Percentiles rank a stretch among this genome's conserved stretches.
phyloP scores from a whole-genome alignment of 2,797 vertebrate species.

The Poecilia wingei region DNA sequence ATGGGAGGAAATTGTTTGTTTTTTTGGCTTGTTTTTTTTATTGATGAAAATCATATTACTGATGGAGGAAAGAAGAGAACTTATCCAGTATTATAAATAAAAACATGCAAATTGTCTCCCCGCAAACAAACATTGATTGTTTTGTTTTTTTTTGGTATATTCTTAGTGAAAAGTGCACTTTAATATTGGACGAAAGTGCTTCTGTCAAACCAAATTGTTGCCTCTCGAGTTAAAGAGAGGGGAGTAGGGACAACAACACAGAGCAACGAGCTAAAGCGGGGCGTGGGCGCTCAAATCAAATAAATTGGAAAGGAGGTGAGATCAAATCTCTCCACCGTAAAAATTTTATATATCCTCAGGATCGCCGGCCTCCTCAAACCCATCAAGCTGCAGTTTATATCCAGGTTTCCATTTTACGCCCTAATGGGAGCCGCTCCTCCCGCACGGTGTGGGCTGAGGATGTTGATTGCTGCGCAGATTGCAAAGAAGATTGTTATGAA shows the following conservation, averaged over 20 bases:
- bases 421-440: neutral
- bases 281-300: constrained; percentile 3
- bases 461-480: neutral
- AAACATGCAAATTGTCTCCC: neutral
- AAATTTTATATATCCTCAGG: neutral
- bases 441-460: neutral
- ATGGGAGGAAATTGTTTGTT: neutral
- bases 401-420: neutral
- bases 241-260: neutral
- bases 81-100: neutral
- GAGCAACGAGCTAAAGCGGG: neutral
- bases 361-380: neutral
- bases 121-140: neutral
- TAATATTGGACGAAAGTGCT: neutral
- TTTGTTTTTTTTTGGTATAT: neutral
- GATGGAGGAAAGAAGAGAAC: neutral
- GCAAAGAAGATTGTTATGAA: neutral
- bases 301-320: constrained; percentile 8
- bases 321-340: neutral
- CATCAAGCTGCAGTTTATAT: neutral
- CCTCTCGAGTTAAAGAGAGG: constrained; percentile 2
- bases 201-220: neutral
- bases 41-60: neutral
- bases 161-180: neutral
- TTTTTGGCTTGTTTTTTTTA: neutral